A percentile compares a stretch with the other conserved stretches of the same genome.
These are phyloP conservation scores for Linyphia triangularis DNA, from an alignment of 2,888 invertebrate species.

Conservation along the genomic window DNA sequence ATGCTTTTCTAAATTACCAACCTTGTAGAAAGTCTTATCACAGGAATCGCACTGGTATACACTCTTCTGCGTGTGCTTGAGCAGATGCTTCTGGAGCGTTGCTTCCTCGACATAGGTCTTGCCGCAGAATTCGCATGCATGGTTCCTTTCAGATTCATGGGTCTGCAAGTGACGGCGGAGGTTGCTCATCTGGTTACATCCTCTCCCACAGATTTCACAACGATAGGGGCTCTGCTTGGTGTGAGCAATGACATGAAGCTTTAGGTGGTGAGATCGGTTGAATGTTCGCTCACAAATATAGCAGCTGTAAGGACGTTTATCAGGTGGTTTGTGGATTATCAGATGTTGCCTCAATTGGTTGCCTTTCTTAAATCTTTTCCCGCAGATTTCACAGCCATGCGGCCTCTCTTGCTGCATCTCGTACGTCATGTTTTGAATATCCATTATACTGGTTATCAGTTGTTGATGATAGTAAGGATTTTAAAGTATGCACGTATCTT, in stretches of 20 bases:
- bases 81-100: constrained; percentile 58
- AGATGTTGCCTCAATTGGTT: constrained; percentile 69
- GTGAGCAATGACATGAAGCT: constrained; percentile 68
- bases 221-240: constrained; percentile 70
- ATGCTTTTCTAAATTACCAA: constrained; percentile 66
- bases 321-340: constrained; percentile 67
- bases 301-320: constrained; percentile 68
- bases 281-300: constrained; percentile 70
- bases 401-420: constrained; percentile 67
- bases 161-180: constrained; percentile 62
- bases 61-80: constrained; percentile 64
- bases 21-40: constrained; percentile 71
- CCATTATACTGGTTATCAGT: constrained; percentile 18
- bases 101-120: constrained; percentile 65
- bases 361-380: constrained; percentile 70
- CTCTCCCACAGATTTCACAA: constrained; percentile 70
- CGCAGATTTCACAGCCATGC: constrained; percentile 66
- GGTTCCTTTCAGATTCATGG: constrained; percentile 58
- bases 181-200: constrained; percentile 72
- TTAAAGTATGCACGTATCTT: not conserved
- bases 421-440: constrained; percentile 36
- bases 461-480: not conserved
- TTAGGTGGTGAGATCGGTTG: constrained; percentile 67
- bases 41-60: constrained; percentile 62
- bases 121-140: constrained; percentile 63